A percentile compares a stretch with the other conserved stretches of the same genome.
phyloP scores from a whole-genome alignment of 2,113 vertebrate species.

The Ellobius talpinus region DNA sequence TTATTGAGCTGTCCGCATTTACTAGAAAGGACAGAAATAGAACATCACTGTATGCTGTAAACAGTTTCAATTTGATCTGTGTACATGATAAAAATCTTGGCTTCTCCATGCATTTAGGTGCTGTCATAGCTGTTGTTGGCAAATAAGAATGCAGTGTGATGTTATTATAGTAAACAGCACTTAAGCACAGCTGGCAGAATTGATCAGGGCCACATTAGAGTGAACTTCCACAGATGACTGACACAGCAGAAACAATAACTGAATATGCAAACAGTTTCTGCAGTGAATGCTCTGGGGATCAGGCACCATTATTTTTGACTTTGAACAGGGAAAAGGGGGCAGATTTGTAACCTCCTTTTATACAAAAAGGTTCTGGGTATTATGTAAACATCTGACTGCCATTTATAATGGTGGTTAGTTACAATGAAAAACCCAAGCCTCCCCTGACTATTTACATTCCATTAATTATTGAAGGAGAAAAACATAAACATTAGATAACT shows the following conservation, averaged over 20 bases:
- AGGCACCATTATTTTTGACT: slow-evolving; percentile 94
- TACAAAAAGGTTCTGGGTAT: slow-evolving; percentile 89
- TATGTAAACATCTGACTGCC: slow-evolving; percentile 96
- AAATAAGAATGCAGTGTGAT: slow-evolving; percentile 91
- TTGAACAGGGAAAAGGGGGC: slow-evolving; percentile 91
- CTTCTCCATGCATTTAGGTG: slow-evolving; percentile 88
- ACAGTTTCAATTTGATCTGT: slow-evolving; percentile 88
- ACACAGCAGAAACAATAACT: slow-evolving; percentile 97
- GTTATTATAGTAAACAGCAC: slow-evolving; percentile 97
- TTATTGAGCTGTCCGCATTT: slow-evolving; percentile 86
- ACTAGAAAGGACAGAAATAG: slow-evolving; percentile 88
- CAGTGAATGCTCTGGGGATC: slow-evolving; percentile 92
- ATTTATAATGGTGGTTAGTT: slow-evolving; percentile 90
- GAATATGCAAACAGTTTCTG: slow-evolving; percentile 97
- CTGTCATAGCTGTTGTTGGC: slow-evolving; percentile 90
- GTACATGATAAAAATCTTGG: slow-evolving; percentile 90
- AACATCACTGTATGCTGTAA: slow-evolving; percentile 87
- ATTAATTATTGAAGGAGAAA: slow-evolving; percentile 94
- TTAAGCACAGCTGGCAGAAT: slow-evolving; percentile 96
- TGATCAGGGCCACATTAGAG: slow-evolving; percentile 94
- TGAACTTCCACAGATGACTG: slow-evolving; percentile 95
- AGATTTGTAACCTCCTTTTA: slow-evolving; percentile 91
- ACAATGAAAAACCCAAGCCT: slow-evolving; percentile 90
- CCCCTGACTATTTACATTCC: slow-evolving; percentile 96
- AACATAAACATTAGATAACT: slow-evolving; percentile 94